Base-by-base conservation (phyloP, 2,113 vertebrate species). In the Nematolebias whitei region DNA sequence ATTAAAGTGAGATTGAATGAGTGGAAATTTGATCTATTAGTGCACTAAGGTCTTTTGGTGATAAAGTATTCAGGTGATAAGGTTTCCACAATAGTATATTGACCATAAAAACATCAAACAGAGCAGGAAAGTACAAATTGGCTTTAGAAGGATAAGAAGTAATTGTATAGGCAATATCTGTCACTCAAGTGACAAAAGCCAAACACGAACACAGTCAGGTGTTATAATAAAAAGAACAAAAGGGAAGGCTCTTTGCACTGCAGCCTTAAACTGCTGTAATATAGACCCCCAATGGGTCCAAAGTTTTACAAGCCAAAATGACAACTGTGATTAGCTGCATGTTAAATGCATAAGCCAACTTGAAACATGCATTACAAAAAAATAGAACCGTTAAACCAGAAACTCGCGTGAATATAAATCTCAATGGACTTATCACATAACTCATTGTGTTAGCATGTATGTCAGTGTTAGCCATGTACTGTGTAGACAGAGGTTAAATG, bases 21-120 rank as follows among this genome's bases (percentile, higher is more conserved):
- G 89, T 79, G 92, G 91, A 88, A 91, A 91, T 91, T 65, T 72
- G 89, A 86, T 88, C 85, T 89, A 91, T 90, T 92, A 35, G 9
- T 4, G 32, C 9, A 35, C 32, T 35, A 35, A 35, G 32, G 32
- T 35, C 32, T 35, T 35, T 4, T 8, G 32, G n/a, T n/a, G n/a
- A n/a, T n/a, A n/a, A 4, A 35, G 1, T 8, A 35, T 8, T 35
- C 32, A 35, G 32, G 5, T 8, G 32, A 35, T 10, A 35, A 35
- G 32, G 32, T 1, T 35, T 35, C 32, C 32, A 35, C 32, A 35
- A 35, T 35, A 35, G 9, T 8, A 35, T 35, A 9, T 35, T 35
- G 5, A 35, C 9, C 32, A 35, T 35, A 8, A 35, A 35, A 35
- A 35, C 5, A 35, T 35, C 5, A 35, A 35, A 35, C 7, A 29